Evolutionary conservation across 2,888 invertebrate genomes (phyloP), one percentile per base, ranked within the genome.

Genomic region (Phyllotreta cruciferae): DNA sequence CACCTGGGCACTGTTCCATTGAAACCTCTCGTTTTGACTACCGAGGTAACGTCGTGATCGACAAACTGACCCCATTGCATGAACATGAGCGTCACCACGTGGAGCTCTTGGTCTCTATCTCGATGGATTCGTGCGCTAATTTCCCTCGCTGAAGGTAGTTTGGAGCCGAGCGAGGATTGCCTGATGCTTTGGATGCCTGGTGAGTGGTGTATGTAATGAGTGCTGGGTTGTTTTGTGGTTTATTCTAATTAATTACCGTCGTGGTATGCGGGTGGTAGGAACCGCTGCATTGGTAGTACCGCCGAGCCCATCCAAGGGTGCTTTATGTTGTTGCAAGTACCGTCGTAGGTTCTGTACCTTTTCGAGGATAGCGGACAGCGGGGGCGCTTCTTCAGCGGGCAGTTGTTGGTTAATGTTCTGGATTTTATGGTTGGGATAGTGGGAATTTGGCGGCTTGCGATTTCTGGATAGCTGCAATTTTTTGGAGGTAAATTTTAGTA

Each of bases 51-150:
- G 77, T 96, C 95, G 74, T 96, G 95, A 77, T 95, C 95, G 62
- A 96, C 76, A 71, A 96, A 90, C 80, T 96, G 95, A 0, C 95
- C 95, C 92, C 94, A 94, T 77, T 95, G 94, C 87, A 93, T 94
- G 63, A 93, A 85, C 86, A 92, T 88, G 70, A 91, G 88, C 0
- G 92, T 92, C 6, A 93, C 84, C 0, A 86, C 85, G 0, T 85
- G 84, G 5, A 88, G 85, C 68, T 90, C 90, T 0, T 84, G 84
- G 71, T 89, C 87, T 67, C 84, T 84, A n/a, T 85, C 83, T 47
- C 85, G 82, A 77, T 91, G 91, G 53, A 91, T 85, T 1, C 84
- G 75, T 7, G 88, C 83, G 76, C 93, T 92, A 69, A 95, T 87
- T 64, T 87, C 85, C 35, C 95, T 82, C 0, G 94, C 87, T 52